A percentile compares a stretch with the other conserved stretches of the same genome.
Conservation (phyloP, 2,888 invertebrate genomes). For the Bursaphelenchus okinawaensis region DNA sequence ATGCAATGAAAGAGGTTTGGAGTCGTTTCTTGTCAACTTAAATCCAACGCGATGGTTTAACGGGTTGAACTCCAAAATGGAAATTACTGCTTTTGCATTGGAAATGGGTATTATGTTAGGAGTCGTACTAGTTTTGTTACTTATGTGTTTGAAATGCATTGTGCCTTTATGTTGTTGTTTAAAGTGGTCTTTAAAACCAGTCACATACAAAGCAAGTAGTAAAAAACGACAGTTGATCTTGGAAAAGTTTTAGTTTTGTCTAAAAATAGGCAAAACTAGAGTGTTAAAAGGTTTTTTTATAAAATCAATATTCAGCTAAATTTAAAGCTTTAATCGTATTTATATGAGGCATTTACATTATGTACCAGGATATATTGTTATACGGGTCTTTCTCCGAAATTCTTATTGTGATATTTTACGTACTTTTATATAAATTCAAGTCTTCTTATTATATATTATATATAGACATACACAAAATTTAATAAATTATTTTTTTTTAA, state of each 20-base stretch:
- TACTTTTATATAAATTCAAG: no score
- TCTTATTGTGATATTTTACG: no score
- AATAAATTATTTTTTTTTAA: no score
- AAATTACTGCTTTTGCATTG: background rate
- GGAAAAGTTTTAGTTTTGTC: background rate
- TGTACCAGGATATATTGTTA: no score
- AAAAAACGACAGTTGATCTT: background rate
- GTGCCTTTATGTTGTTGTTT: background rate
- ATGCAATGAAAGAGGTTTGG: constrained; percentile 47
- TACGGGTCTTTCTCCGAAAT: no score
- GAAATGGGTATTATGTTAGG: background rate
- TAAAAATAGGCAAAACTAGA: no score
- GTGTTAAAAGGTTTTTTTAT: no score
- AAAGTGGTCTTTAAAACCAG: background rate
- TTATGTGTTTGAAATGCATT: background rate
- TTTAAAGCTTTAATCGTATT: no score
- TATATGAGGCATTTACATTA: no score
- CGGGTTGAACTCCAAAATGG: background rate
- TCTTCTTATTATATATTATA: no score
- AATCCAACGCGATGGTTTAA: background rate
- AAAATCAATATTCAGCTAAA: no score
- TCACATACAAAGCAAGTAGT: background rate
- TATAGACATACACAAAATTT: no score
- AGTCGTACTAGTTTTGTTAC: background rate
- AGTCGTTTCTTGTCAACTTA: constrained; percentile 26